Evolutionary conservation across 30 jellyfish, hydroid and myxozoan genomes (phyloP).

Genomic region (Aurelia coerulea): DNA sequence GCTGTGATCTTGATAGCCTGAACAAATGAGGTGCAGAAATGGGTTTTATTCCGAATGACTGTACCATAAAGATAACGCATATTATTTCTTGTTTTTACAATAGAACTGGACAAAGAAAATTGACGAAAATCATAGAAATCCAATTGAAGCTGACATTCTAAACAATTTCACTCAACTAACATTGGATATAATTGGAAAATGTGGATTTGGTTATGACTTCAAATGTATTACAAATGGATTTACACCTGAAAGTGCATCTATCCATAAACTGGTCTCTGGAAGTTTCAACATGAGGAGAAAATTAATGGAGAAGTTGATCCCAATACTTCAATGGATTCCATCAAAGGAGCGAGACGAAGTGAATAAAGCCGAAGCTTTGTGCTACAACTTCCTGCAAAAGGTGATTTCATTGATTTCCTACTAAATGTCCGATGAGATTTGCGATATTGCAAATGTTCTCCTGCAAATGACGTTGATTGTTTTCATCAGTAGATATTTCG

Average conservation of each 20-base stretch:
- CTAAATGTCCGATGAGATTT: too few species aligned
- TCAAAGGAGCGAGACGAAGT: slow-evolving; percentile 45
- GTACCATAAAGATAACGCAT: too few species aligned
- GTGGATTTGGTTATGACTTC: slow-evolving; percentile 67
- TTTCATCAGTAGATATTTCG: too few species aligned
- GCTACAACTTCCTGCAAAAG: too few species aligned
- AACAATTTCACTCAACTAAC: slow-evolving; percentile 45
- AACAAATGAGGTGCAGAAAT: too few species aligned
- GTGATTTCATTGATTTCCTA: too few species aligned
- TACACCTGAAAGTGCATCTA: slow-evolving; percentile 35
- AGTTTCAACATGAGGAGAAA: slow-evolving; percentile 26
- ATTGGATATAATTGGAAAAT: slow-evolving; percentile 51
- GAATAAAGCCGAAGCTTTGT: slow-evolving; percentile 18
- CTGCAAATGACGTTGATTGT: too few species aligned
- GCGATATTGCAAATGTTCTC: too few species aligned
- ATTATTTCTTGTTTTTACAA: too few species aligned
- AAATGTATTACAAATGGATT: slow-evolving; percentile 7
- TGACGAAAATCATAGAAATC: slow-evolving; percentile 13
- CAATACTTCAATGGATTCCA: slow-evolving; percentile 43
- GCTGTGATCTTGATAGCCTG: too few species aligned
- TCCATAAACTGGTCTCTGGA: slow-evolving; percentile 33
- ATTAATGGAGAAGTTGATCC: slow-evolving; percentile 26
- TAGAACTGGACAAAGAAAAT: not conserved
- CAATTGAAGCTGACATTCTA: slow-evolving; percentile 41
- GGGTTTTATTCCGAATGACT: too few species aligned